These are phyloP conservation scores for Osmerus mordax DNA, from an alignment of 2,113 vertebrate genomes.

Conservation along the genomic window DNA sequence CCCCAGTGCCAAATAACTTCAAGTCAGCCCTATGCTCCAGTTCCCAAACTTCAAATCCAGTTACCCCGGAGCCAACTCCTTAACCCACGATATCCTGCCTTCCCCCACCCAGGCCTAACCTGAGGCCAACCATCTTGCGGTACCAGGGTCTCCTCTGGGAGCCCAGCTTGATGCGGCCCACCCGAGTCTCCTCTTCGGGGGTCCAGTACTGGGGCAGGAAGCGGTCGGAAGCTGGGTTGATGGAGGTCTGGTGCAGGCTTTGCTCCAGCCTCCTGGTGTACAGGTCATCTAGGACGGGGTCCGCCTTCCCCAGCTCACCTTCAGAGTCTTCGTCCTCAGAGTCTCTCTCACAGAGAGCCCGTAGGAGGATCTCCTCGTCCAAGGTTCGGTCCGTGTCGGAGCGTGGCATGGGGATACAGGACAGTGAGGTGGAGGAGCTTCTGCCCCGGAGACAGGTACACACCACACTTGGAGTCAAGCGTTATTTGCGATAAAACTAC, in stretches of 20 bases:
- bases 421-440: conserved; percentile 13
- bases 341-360: conserved; percentile 46
- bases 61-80: not conserved
- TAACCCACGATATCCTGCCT: not conserved
- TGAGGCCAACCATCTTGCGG: conserved; percentile 87
- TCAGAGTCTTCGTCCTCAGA: conserved; percentile 67
- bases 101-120: conserved; percentile 72
- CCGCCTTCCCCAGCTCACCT: conserved; percentile 65
- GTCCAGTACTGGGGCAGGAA: conserved; percentile 84
- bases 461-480: too few species aligned
- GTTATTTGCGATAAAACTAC: too few species aligned
- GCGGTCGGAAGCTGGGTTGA: conserved; percentile 71
- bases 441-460: conserved; percentile 7
- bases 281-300: conserved; percentile 84
- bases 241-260: conserved; percentile 63
- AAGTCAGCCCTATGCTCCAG: too few species aligned
- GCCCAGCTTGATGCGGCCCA: conserved; percentile 78
- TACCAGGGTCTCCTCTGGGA: conserved; percentile 88
- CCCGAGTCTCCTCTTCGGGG: conserved; percentile 78
- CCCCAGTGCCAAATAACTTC: too few species aligned
- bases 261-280: conserved; percentile 80
- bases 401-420: conserved; percentile 9
- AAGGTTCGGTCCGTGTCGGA: conserved; percentile 5
- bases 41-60: not conserved
- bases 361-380: conserved; percentile 49